A percentile compares a stretch with the other conserved stretches of the same genome.
phyloP scores from a whole-genome alignment of 2,113 vertebrate genomes.

The Micronycteris hirsuta region DNA sequence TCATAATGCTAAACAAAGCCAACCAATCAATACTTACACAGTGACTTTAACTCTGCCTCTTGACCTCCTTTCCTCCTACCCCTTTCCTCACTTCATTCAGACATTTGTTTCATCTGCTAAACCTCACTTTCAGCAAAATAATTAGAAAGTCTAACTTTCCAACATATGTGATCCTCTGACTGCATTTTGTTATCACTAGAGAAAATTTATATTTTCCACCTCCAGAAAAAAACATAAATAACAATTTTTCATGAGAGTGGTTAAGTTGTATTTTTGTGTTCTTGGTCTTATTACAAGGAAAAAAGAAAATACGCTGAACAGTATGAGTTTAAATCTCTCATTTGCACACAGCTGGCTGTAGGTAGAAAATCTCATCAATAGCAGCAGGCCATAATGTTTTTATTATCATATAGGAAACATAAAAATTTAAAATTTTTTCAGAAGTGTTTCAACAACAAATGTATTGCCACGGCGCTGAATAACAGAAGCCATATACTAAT shows the following conservation, averaged over 20 bases:
- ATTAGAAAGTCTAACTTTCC: neutral
- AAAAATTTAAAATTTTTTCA: neutral
- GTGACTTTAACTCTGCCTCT: neutral
- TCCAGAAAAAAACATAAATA: neutral
- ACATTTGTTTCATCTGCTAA: neutral
- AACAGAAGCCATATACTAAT: neutral
- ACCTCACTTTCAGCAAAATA: neutral
- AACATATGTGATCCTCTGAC: neutral
- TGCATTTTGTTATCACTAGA: neutral
- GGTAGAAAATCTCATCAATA: conserved; percentile 26
- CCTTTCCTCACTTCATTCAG: neutral
- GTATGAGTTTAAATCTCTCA: neutral
- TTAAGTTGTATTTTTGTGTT: neutral
- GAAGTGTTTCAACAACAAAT: neutral
- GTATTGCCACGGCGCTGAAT: neutral
- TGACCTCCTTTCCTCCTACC: neutral
- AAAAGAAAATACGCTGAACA: neutral
- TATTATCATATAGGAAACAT: conserved; percentile 1
- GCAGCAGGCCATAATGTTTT: neutral
- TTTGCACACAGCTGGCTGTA: conserved; percentile 14
- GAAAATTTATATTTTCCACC: neutral
- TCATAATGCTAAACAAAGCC: neutral
- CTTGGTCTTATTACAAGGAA: neutral
- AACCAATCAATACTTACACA: neutral
- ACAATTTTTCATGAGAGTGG: neutral